phyloP scores from a whole-genome alignment of 1,140 invertebrate genomes.

The Procambarus virginalis region DNA sequence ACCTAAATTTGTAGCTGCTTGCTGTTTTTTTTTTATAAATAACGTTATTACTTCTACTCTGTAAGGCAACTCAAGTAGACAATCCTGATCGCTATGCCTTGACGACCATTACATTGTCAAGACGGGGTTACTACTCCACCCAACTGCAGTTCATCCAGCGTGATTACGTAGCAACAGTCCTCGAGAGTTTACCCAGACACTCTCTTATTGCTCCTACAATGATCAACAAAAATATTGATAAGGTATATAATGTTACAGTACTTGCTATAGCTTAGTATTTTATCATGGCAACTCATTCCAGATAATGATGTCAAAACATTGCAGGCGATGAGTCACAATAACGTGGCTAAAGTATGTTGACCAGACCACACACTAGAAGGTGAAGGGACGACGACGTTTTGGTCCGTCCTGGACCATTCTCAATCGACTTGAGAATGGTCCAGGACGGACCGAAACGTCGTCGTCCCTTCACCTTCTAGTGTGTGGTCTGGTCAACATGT shows the following conservation, averaged over 20 bases:
- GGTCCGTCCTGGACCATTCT: no score
- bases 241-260: constrained; percentile 28
- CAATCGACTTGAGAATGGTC: no score
- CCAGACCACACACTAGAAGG: no score
- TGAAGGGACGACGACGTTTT: no score
- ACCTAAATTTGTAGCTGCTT: no score
- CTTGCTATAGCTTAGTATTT: neutral
- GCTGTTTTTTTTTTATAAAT: neutral
- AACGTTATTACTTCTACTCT: constrained; percentile 14
- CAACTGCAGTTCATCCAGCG: constrained; percentile 82
- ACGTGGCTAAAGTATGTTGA: no score
- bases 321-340: no score
- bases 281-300: no score
- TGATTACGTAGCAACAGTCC: constrained; percentile 82
- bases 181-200: constrained; percentile 85
- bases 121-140: constrained; percentile 74
- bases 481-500: no score
- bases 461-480: no score
- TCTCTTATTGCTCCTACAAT: constrained; percentile 80
- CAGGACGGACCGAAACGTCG: no score
- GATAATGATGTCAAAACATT: no score
- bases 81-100: constrained; percentile 91
- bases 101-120: constrained; percentile 83
- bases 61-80: constrained; percentile 87
- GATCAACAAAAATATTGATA: constrained; percentile 76